These are phyloP conservation scores for Brachypalpus laphriformis DNA, from an alignment of 2,888 invertebrate species.

Conservation along the genomic window DNA sequence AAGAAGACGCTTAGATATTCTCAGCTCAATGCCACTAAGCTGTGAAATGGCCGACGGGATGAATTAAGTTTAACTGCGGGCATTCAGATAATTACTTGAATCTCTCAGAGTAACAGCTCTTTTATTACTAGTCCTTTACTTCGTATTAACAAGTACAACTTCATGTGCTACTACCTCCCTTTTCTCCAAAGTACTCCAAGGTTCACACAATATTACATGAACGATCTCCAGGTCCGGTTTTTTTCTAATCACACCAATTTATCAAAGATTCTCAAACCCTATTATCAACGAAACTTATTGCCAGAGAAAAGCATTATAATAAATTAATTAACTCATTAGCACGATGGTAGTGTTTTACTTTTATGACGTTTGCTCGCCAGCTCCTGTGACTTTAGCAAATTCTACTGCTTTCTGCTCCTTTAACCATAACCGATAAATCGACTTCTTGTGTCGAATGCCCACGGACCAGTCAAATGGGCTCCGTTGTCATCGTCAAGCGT, in stretches of 20 bases:
- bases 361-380: constrained; percentile 20
- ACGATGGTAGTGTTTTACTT: constrained; percentile 22
- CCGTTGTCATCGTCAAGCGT: not conserved
- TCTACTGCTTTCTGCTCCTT: not conserved
- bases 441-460: not conserved
- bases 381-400: constrained; percentile 16
- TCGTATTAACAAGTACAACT: too few relatives aligned
- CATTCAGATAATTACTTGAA: too few relatives aligned
- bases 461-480: not conserved
- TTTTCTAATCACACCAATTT: not conserved
- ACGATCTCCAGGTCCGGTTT: not conserved
- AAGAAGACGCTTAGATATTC: too few relatives aligned
- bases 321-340: constrained; percentile 54
- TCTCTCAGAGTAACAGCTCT: too few relatives aligned
- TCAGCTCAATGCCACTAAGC: too few relatives aligned
- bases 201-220: too few relatives aligned
- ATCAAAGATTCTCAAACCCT: not conserved
- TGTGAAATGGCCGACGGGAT: too few relatives aligned
- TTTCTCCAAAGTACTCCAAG: too few relatives aligned
- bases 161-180: too few relatives aligned
- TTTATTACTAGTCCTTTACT: too few relatives aligned
- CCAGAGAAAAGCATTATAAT: not conserved
- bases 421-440: constrained; percentile 20
- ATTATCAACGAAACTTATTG: not conserved
- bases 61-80: too few relatives aligned